These are phyloP conservation scores for Megaceryle alcyon DNA, from an alignment of 2,797 vertebrate genomes.

Conservation along the genomic window DNA sequence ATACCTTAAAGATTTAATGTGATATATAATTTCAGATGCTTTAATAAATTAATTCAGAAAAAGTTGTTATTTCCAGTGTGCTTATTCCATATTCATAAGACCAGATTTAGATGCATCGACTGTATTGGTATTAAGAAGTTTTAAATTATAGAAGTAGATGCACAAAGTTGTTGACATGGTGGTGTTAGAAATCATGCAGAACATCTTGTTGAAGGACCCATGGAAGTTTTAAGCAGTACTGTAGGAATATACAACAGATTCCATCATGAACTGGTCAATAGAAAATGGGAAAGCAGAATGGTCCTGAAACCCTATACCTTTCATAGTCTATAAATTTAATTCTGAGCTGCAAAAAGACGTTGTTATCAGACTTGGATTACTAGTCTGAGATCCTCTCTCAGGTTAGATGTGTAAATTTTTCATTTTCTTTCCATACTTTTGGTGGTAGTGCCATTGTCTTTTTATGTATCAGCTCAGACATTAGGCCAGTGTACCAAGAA, in stretches of 20 bases:
- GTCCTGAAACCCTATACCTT: not conserved
- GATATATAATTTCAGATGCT: not conserved
- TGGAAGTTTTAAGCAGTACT: not conserved
- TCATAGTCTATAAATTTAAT: not conserved
- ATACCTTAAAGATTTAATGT: conserved; percentile 28
- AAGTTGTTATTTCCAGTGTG: conserved; percentile 37
- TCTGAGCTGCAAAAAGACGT: not conserved
- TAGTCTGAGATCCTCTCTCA: not conserved
- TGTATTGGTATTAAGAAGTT: not conserved
- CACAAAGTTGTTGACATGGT: not conserved
- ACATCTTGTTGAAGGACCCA: not conserved
- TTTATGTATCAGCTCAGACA: not conserved
- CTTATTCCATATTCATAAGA: conserved; percentile 37
- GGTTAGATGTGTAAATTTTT: not conserved
- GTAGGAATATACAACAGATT: not conserved
- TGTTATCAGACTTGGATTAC: not conserved
- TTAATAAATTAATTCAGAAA: conserved; percentile 49
- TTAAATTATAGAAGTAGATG: not conserved
- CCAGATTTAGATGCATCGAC: conserved; percentile 25
- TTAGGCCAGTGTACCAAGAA: not conserved
- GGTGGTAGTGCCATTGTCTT: not conserved
- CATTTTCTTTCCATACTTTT: not conserved
- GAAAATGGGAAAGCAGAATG: not conserved
- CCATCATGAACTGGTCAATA: not conserved
- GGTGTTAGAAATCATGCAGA: not conserved